Conservation (phyloP, 1,140 invertebrate species). For the Apis cerana region DNA sequence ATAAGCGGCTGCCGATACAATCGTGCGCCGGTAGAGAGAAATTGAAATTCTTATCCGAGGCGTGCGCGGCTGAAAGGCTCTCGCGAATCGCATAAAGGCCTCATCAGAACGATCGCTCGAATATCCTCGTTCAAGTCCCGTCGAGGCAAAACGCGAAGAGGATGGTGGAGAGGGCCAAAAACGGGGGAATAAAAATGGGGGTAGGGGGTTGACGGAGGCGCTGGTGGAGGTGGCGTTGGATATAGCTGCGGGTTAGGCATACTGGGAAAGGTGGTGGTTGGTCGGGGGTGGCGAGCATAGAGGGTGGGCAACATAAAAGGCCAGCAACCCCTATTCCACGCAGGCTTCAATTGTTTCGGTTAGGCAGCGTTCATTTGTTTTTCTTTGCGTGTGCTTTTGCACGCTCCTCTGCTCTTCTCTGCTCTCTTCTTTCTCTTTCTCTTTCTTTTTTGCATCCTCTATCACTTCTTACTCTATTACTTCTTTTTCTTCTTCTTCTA, state of each 20-base stretch:
- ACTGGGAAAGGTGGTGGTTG: slow-evolving; percentile 46
- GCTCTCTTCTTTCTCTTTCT: slow-evolving; percentile 6
- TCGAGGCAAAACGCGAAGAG: slow-evolving; percentile 37
- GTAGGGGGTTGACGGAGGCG: slow-evolving; percentile 50
- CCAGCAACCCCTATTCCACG: slow-evolving; percentile 72
- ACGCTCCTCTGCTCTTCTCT: slow-evolving; percentile 49
- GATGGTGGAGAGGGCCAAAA: slow-evolving; percentile 28
- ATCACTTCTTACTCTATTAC: slow-evolving; percentile 17
- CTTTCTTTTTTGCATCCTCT: slow-evolving; percentile 14
- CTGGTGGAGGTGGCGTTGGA: slow-evolving; percentile 40
- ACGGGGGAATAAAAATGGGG: slow-evolving; percentile 56
- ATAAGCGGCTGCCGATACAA: slow-evolving; percentile 55
- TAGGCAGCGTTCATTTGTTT: slow-evolving; percentile 74
- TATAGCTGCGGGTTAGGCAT: slow-evolving; percentile 47
- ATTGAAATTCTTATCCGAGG: slow-evolving; percentile 58
- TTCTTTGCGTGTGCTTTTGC: slow-evolving; percentile 73
- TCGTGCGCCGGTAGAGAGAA: slow-evolving; percentile 48
- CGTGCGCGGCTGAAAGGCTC: slow-evolving; percentile 51
- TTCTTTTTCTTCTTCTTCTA: background rate
- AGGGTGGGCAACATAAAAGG: slow-evolving; percentile 70
- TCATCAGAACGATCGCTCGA: slow-evolving; percentile 61
- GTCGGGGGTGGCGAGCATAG: slow-evolving; percentile 39
- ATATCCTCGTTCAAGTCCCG: slow-evolving; percentile 54
- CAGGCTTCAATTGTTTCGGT: slow-evolving; percentile 76
- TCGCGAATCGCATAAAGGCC: slow-evolving; percentile 58